Base-by-base conservation (phyloP, 2,888 invertebrate genomes). In the Aquatica leii region DNA sequence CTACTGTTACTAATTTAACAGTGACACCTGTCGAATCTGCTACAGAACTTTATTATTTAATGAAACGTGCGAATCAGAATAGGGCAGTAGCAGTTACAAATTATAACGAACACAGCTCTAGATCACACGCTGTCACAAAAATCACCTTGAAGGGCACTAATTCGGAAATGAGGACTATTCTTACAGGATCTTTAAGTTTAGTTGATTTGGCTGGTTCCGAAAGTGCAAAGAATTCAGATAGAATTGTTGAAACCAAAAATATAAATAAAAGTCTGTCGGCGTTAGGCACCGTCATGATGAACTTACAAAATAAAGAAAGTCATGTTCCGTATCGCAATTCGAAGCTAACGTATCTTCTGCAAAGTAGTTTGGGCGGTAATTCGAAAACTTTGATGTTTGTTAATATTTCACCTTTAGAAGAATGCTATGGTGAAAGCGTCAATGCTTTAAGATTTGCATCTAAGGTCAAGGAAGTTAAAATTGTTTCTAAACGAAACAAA, bases 121-220 rank as follows among this genome's bases (percentile, higher is more conserved):
- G 85, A 31, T 85, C 85, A 0, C 85, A 86, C 71, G 83, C 84
- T 0, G 82, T 86, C 0, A 80, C 84, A 1, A 82, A 83, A 79
- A 89, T 92, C 60, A 86, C 87, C 77, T 82, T 93, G 50, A 86
- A 87, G 50, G 92, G 91, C 0, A 83, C 82, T 18, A 88, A 91
- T 76, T 82, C 83, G 1, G 84, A 82, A 46, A 87, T 86, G 49
- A 86, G 87, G 68, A 87, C 89, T 71, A 83, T 84, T 51, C 90
- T 86, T 21, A 82, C 85, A 0, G 91, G 92, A 40, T 89, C 89
- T 48, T 83, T 95, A 24, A 93, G 92, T 82, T 83, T 95, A 67
- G 93, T 95, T 0, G 95, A 95, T 79, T 84, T 95, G 71, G 95
- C 95, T 34, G 95, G 95, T 8, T 94, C 93, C 0, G 95, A 95